Evolutionary conservation across 2,888 invertebrate species (phyloP).

Genomic region (Pammene fasciana): DNA sequence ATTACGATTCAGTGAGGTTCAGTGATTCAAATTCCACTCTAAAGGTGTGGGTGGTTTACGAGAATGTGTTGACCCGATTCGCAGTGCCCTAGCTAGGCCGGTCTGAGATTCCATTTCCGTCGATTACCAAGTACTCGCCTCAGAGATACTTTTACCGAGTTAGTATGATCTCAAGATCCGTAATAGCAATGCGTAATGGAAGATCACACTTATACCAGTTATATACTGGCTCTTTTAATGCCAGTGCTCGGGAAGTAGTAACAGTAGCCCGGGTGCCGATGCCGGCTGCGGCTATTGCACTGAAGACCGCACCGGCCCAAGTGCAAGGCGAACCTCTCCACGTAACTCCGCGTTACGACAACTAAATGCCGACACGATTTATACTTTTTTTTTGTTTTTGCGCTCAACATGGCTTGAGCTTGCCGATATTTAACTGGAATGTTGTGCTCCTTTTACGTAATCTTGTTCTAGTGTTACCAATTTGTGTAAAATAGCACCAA

Average conservation of each 20-base stretch:
- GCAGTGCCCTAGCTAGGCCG: constrained; percentile 41
- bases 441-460: constrained; percentile 25
- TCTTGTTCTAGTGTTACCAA: constrained; percentile 1
- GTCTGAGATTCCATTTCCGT: constrained; percentile 35
- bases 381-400: constrained; percentile 38
- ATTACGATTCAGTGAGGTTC: constrained; percentile 42
- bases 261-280: constrained; percentile 42
- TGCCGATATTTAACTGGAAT: constrained; percentile 28
- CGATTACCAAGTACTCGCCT: background rate
- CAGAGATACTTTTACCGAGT: background rate
- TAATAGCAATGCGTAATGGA: background rate
- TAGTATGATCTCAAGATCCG: background rate
- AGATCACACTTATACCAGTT: background rate
- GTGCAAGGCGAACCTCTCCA: constrained; percentile 58
- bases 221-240: background rate
- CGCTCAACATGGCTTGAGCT: constrained; percentile 17
- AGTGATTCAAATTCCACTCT: constrained; percentile 45
- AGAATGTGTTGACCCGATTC: constrained; percentile 56
- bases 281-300: constrained; percentile 44
- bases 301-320: constrained; percentile 44
- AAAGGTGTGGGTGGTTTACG: constrained; percentile 47
- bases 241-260: background rate
- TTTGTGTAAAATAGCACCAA: background rate
- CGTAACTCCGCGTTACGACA: constrained; percentile 68
- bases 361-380: constrained; percentile 44